Base-by-base conservation (phyloP, 2,888 invertebrate species). In the Polymixis flavicincta region DNA sequence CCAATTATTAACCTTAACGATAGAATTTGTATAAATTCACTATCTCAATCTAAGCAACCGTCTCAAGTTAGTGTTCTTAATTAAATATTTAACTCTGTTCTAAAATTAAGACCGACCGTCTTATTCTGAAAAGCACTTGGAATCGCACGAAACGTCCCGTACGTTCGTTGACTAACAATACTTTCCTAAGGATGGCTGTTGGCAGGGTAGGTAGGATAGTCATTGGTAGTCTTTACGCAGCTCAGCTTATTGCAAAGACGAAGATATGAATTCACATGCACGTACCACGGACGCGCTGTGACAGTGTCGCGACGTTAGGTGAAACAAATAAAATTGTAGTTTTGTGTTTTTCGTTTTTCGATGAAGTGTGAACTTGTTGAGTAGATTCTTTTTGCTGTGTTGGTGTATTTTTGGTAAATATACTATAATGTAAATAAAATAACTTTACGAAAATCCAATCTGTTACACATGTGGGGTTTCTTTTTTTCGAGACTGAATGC, bases 31-130 rank as follows among this genome's bases (percentile, higher is more conserved):
- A 37, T 32, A 77, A 79, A 32, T 50, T 60, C 60, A 74, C 60
- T 57, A 65, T 77, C 80, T 84, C 60, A 64, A 68, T 81, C 74
- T 84, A 83, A 78, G 80, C 89, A 85, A 78, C 74, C 74, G 83
- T 85, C 82, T 86, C 86, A 86, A 90, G 87, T 86, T 89, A 88
- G 90, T 85, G 81, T 85, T 88, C 89, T 90, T 90, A 89, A 91
- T 91, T 91, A 90, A 92, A 92, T 92, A 91, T 92, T 90, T 90
- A 88, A 87, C 88, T 85, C 83, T 82, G 85, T 88, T 85, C 88
- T 85, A 84, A 87, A 90, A 90, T 91, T 89, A 90, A 89, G 88
- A 85, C 59, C 74, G 25, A 76, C 55, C 48, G 80, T 61, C 86
- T 68, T 92, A 91, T 91, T 92, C 87, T 87, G 87, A 61, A 60